Evolutionary conservation across 2,888 invertebrate genomes (phyloP).

Genomic region (Bedellia somnulentella): DNA sequence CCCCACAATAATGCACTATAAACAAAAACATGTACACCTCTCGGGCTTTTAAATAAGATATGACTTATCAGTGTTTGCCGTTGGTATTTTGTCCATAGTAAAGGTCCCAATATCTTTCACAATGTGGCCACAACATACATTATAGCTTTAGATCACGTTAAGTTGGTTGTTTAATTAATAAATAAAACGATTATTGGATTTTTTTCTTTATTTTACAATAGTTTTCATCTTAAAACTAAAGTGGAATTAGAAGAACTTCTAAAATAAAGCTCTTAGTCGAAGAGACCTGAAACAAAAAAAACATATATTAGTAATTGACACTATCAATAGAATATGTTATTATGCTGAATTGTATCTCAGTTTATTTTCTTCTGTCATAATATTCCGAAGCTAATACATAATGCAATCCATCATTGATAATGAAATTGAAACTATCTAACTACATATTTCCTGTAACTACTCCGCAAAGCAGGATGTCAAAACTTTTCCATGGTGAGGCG

Average conservation of each 20-base stretch:
- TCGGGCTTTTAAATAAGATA: too few relatives aligned
- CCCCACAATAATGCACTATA: too few relatives aligned
- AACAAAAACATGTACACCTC: too few relatives aligned
- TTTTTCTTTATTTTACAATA: slow-evolving; percentile 34
- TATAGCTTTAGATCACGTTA: too few relatives aligned
- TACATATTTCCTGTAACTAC: background rate
- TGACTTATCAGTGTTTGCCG: too few relatives aligned
- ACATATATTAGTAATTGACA: slow-evolving; percentile 12
- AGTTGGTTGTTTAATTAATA: too few relatives aligned
- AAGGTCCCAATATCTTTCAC: too few relatives aligned
- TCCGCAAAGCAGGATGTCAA: background rate
- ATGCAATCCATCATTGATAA: slow-evolving; percentile 55
- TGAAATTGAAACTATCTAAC: slow-evolving; percentile 4
- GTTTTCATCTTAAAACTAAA: slow-evolving; percentile 42
- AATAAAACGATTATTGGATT: too few relatives aligned
- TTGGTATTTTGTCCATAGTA: too few relatives aligned
- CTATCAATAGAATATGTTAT: slow-evolving; percentile 3
- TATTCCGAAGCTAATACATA: slow-evolving; percentile 65
- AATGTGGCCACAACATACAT: too few relatives aligned
- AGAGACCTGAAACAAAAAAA: slow-evolving; percentile 69
- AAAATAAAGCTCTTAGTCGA: slow-evolving; percentile 65
- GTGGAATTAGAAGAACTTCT: slow-evolving; percentile 47
- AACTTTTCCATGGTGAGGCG: background rate
- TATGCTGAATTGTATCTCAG: slow-evolving; percentile 19
- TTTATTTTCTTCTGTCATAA: slow-evolving; percentile 22